Evolutionary conservation across 2,113 vertebrate genomes (phyloP).

Genomic region (Ifrita kowaldi): DNA sequence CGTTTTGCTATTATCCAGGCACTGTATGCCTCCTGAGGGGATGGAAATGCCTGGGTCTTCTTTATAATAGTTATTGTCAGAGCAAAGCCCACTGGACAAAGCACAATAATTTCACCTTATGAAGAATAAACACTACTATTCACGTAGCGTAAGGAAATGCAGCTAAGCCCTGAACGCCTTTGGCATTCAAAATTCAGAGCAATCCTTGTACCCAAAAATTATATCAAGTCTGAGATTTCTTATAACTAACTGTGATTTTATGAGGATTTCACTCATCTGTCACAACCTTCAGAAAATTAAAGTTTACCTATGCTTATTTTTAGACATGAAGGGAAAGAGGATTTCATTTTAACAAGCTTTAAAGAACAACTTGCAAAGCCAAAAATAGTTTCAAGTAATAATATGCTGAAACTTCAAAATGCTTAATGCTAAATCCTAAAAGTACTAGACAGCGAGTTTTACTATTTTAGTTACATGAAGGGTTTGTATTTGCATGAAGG

Average conservation of each 20-base stretch:
- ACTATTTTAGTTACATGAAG: background rate
- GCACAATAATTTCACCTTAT: background rate
- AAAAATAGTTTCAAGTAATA: conserved; percentile 28
- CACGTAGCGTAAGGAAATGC: background rate
- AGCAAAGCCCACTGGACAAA: conserved; percentile 26
- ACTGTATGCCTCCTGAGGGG: background rate
- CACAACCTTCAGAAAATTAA: background rate
- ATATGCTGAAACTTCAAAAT: conserved; percentile 30
- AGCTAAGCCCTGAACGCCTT: background rate
- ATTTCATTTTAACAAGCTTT: conserved; percentile 39
- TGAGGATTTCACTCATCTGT: background rate
- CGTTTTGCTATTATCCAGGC: background rate
- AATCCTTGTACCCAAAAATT: background rate
- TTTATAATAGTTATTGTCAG: conserved; percentile 27
- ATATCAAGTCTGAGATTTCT: background rate
- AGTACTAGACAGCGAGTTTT: background rate
- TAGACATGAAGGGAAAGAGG: conserved; percentile 18
- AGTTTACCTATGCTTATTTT: conserved; percentile 37
- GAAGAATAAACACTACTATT: conserved; percentile 1
- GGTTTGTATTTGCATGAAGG: background rate
- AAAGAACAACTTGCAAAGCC: background rate
- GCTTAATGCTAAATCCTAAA: conserved; percentile 1
- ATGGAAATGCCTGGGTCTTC: background rate
- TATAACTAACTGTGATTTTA: background rate
- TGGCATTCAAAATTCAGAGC: background rate